Evolutionary conservation across 2,113 vertebrate genomes (phyloP), one percentile per base, ranked within the genome.

Genomic region (Serinus canaria): DNA sequence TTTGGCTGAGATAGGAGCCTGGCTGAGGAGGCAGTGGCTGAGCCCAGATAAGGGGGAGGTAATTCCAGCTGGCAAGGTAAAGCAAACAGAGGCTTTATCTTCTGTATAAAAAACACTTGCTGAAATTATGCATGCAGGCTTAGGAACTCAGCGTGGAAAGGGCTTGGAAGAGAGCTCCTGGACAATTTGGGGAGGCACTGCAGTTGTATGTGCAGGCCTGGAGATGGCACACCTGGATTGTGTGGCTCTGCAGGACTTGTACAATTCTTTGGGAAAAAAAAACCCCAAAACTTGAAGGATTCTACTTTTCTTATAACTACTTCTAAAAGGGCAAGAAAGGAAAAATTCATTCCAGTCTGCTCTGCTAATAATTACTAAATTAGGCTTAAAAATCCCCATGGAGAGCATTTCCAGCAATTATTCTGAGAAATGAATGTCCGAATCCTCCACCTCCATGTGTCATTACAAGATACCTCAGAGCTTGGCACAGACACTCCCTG

Each of bases 81-180:
- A 95, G 96, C 87, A 95, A 97, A 96, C 64, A 93, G 59, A 66
- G 84, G 67, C 82, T 93, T 95, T 92, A 95, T 97, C 93, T 95
- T 56, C 46, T 70, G 39, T 62, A 52, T 87, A 43, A 80, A 92
- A 95, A 91, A 90, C 82, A 90, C 66, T 87, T 49, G 64, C 68
- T 93, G 43, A 63, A 93, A 94, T 95, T 86, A 90, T 89, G 81
- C 89, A 85, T 76, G 77, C 74, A 75, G 93, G 74, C 49, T 83
- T 63, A 64, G 70, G 31, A 75, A 18, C 11, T 44, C 47, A 1
- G 85, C 25, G 2, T 14, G 67, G 90, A 82, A 60, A 83, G 49
- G 49, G 82, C 70, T 87, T 33, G 63, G 66, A 20, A 75, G 44
- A 12, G 18, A 41, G 8, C 23, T 83, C 55, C 8, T n/a, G 56